Evolutionary conservation across 1,140 invertebrate genomes (phyloP), one percentile per base, ranked within the genome.

Genomic region (Lineus longissimus): DNA sequence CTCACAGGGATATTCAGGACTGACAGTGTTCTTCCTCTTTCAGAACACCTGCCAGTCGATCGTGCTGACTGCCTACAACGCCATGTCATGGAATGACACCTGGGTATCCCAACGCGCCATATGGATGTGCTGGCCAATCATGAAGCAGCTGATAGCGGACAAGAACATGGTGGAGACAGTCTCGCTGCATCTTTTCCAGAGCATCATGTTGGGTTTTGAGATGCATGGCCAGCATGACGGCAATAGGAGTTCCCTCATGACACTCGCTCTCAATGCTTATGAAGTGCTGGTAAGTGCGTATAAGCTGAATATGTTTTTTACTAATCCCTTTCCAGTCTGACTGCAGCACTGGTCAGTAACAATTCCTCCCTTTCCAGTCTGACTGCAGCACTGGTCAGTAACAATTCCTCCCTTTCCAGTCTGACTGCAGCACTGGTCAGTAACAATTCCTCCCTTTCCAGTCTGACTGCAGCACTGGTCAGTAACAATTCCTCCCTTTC

Each of bases 11-110:
- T n/a, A n/a, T n/a, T n/a, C n/a, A n/a, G n/a, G n/a, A n/a, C n/a
- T n/a, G n/a, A n/a, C n/a, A n/a, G n/a, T n/a, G n/a, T 40, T 75
- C 25, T 41, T 58, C 62, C 61, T 55, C 58, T 68, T 27, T 67
- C 69, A 80, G 74, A 62, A 65, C 13, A 62, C 76, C n/a, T 76
- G 70, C 62, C 70, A 65, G 22, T 72, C 71, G 22, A 74, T 79
- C 11, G 63, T 79, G 29, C 71, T 79, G 40, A 77, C 73, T 62
- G 67, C 76, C 75, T 82, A 64, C 65, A 90, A 87, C 58, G 89
- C 90, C n/a, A 78, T 94, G 2, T 89, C 88, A 27, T 94, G 93
- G 92, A 89, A 88, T 69, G 93, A 95, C 74, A 90, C 90, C 60
- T 87, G 85, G 55, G 87, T 87, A 30, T 92, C 89, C 72, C 81